Evolutionary conservation across 37 sponge, comb jelly and placozoan species (phyloP), one percentile per base, ranked within the genome.

Genomic region (Eunapius fragilis): DNA sequence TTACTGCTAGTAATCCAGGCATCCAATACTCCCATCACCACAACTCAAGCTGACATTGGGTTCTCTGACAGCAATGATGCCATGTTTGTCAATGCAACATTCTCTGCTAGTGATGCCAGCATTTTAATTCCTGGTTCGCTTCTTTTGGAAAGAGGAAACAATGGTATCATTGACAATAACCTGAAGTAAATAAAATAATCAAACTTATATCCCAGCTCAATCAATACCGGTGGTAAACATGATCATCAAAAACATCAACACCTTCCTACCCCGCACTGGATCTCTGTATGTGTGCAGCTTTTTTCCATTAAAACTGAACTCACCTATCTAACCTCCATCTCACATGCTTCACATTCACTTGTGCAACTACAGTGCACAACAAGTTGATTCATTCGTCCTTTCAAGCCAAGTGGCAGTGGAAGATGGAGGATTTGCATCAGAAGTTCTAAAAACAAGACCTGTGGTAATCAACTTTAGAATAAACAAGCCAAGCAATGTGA

Each of bases 141-240:
- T 58, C 58, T 58, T 17, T 58, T 58, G 58, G 58, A 58, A 58
- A 58, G 58, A 17, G 58, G 58, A 1, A 58, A 58, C 14, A 58
- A 58, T 58, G 58, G 58, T 58, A 58, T 19, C 6, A 58, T 17
- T 58, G 58, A 58, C 6, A 58, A 19, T 58, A 58, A 58, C 58
- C 19, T 58, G 14, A 17, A 12, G 14, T 19, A 58, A 12, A 58
- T 58, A 58, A 58, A 58, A 58, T 12, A 17, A 58, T 58, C 6
- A 17, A 58, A 58, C 14, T 19, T 58, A 12, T 58, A 58, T 19
- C 58, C 6, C 58, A 41, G 74, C 33, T 68, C 9, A 3, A 38
- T 35, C 45, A 17, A 72, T 85, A 25, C 37, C 77, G 30, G 78
- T 77, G n/a, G 79, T 71, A n/a, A 19, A 31, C 24, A 85, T 85